These are phyloP conservation scores for Zaprionus gabonicus DNA, from an alignment of 1,140 invertebrate genomes.

Conservation along the genomic window DNA sequence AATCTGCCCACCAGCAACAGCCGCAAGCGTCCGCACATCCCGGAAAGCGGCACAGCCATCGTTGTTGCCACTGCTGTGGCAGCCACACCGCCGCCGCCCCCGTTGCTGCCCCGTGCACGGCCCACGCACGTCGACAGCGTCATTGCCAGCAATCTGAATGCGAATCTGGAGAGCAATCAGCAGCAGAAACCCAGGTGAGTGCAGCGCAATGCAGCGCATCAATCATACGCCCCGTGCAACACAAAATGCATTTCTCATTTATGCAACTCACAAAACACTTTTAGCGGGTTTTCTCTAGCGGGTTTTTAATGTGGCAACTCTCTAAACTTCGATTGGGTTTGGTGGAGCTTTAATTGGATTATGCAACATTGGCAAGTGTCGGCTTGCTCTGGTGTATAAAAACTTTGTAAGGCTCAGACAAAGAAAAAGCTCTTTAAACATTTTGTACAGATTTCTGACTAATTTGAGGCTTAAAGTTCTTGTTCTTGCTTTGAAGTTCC, in stretches of 20 bases:
- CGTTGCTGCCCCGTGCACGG: constrained; percentile 56
- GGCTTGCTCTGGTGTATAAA: too few species aligned
- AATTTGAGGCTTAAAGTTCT: too few species aligned
- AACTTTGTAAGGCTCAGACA: too few species aligned
- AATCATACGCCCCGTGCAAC: constrained; percentile 49
- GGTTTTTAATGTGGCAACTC: too few species aligned
- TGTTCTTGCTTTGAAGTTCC: too few species aligned
- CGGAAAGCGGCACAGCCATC: constrained; percentile 46
- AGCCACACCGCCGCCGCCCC: constrained; percentile 35
- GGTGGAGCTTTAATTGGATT: too few species aligned
- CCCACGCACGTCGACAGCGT: constrained; percentile 68
- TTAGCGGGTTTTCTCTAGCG: not conserved
- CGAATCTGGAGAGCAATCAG: constrained; percentile 68
- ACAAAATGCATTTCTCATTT: constrained; percentile 4
- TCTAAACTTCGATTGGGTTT: too few species aligned
- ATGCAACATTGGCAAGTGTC: too few species aligned
- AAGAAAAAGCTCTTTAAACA: too few species aligned
- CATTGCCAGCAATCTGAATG: constrained; percentile 60
- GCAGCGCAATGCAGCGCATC: constrained; percentile 29
- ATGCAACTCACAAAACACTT: not conserved
- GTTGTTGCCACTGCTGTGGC: not conserved
- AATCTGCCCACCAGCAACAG: constrained; percentile 58
- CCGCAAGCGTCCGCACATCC: constrained; percentile 80
- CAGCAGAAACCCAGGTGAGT: constrained; percentile 74
- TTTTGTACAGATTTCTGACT: too few species aligned